Percentiles rank a stretch among this genome's conserved stretches.
Evolutionary conservation across 2,113 vertebrate species (phyloP).

Genomic region (Mionectes macconnelli): DNA sequence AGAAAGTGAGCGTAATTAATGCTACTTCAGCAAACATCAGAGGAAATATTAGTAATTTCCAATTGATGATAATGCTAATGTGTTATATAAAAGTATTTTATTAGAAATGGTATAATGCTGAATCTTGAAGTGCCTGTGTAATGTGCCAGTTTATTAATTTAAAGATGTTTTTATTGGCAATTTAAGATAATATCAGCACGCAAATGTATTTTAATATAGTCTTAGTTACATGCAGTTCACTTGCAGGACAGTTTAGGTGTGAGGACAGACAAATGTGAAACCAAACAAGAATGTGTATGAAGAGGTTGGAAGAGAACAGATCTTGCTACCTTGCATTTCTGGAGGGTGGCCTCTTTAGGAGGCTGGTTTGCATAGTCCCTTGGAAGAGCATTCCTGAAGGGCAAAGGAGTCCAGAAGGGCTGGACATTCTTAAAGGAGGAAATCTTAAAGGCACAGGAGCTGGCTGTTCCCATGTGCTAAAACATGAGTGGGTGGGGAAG

Average conservation of each 20-base stretch:
- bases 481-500: not conserved
- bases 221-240: not conserved
- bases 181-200: not conserved
- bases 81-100: conserved; percentile 18
- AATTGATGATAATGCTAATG: conserved; percentile 44
- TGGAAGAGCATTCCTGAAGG: not conserved
- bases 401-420: not conserved
- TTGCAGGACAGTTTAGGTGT: not conserved
- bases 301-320: not conserved
- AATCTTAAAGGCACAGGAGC: not conserved
- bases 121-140: conserved; percentile 3
- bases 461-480: too few relatives aligned
- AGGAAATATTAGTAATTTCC: conserved; percentile 36
- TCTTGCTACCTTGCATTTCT: not conserved
- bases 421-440: not conserved
- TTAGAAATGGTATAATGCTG: not conserved
- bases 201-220: not conserved
- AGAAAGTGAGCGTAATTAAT: not conserved
- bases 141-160: conserved; percentile 44
- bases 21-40: conserved; percentile 49
- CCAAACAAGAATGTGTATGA: not conserved
- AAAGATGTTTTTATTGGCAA: conserved; percentile 23
- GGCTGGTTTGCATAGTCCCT: not conserved
- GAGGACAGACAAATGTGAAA: not conserved
- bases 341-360: not conserved